Conservation (phyloP, 1,140 invertebrate genomes). For the Magallana ariakensis region DNA sequence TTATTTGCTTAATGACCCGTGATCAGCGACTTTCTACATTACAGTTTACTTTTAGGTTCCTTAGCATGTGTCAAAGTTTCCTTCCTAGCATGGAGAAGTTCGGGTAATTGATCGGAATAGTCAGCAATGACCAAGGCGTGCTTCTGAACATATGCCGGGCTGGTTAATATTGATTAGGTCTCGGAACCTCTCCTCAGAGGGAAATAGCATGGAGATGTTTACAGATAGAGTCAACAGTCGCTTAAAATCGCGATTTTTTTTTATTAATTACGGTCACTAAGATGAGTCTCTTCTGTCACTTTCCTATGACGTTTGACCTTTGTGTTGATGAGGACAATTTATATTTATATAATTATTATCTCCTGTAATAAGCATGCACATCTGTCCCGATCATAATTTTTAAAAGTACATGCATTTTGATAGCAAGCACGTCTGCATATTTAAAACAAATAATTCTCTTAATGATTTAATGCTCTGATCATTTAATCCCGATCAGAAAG, state of each 20-base stretch:
- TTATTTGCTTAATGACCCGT: neutral
- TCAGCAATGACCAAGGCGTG: slow-evolving; percentile 1
- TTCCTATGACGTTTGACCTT: no score
- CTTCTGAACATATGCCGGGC: slow-evolving; percentile 22
- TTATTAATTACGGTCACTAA: neutral
- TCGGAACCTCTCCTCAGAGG: neutral
- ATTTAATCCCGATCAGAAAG: no score
- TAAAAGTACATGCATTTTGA: no score
- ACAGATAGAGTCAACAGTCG: neutral
- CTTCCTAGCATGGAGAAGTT: neutral
- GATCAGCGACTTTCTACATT: neutral
- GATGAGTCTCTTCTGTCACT: no score
- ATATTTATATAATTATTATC: no score
- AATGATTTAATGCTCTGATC: no score
- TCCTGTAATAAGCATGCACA: no score
- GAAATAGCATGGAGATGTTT: neutral
- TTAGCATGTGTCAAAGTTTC: neutral
- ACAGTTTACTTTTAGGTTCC: neutral
- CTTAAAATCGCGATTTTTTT: neutral
- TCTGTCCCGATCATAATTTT: no score
- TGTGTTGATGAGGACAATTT: no score
- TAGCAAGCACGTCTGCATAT: no score
- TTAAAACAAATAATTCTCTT: no score
- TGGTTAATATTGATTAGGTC: slow-evolving; percentile 4
- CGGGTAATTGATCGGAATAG: neutral